phyloP scores from a whole-genome alignment of 2,888 invertebrate species.

The Rhagium mordax region DNA sequence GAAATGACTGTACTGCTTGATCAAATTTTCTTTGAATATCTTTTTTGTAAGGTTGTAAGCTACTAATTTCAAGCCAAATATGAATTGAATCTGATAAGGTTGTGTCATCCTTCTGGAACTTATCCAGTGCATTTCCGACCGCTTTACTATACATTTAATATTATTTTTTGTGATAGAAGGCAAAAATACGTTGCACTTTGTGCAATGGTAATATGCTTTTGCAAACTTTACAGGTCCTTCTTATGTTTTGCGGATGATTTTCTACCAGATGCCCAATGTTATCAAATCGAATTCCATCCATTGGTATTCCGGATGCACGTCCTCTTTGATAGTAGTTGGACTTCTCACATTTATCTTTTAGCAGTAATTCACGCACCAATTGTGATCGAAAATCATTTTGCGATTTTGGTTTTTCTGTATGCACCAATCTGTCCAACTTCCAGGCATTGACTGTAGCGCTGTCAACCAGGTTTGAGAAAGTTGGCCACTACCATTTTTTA shows the following conservation, averaged over 20 bases:
- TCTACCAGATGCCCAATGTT: neutral
- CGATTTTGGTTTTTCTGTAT: neutral
- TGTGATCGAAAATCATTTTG: neutral
- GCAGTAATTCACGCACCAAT: neutral
- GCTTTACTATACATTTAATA: too few relatives aligned
- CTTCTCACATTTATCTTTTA: neutral
- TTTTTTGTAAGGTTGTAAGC: too few relatives aligned
- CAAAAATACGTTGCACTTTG: neutral
- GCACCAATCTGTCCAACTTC: neutral
- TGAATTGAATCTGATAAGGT: too few relatives aligned
- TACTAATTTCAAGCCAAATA: too few relatives aligned
- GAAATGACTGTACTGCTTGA: too few relatives aligned
- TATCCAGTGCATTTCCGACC: too few relatives aligned
- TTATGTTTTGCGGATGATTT: neutral
- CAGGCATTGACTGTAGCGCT: slow-evolving; percentile 8
- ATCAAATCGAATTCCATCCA: neutral
- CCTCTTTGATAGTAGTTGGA: neutral
- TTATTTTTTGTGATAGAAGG: too few relatives aligned
- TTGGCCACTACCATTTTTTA: neutral
- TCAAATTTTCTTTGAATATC: too few relatives aligned
- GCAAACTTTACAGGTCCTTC: neutral
- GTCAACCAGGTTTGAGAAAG: neutral
- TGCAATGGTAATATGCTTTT: too few relatives aligned
- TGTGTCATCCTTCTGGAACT: too few relatives aligned
- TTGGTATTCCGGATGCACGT: neutral